A percentile compares a stretch with the other conserved stretches of the same genome.
These are phyloP conservation scores for Biston betularia DNA, from an alignment of 2,888 invertebrate species.

Conservation along the genomic window DNA sequence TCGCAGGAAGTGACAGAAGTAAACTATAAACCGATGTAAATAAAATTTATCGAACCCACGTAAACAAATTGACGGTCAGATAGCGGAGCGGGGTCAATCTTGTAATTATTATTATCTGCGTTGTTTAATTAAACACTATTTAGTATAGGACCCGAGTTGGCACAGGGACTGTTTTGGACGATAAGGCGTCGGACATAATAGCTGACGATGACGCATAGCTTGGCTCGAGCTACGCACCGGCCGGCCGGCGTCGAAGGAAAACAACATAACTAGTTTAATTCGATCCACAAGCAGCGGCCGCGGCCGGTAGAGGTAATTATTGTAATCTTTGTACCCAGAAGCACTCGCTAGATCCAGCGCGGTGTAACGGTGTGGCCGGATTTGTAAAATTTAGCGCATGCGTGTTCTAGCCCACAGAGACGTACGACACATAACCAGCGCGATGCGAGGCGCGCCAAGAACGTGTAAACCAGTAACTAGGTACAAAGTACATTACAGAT, in stretches of 20 bases:
- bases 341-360: conserved; percentile 56
- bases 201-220: conserved; percentile 44
- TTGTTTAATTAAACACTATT: conserved; percentile 50
- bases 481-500: conserved; percentile 8
- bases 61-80: conserved; percentile 57
- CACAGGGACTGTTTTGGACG: conserved; percentile 43
- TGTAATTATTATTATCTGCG: conserved; percentile 55
- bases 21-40: conserved; percentile 3
- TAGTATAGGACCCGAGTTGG: conserved; percentile 46
- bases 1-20: neutral
- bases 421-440: conserved; percentile 53
- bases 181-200: conserved; percentile 48
- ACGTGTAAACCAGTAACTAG: conserved; percentile 30
- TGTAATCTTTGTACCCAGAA: conserved; percentile 55
- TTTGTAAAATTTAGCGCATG: conserved; percentile 61
- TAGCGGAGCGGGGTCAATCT: conserved; percentile 53
- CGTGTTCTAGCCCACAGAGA: conserved; percentile 51
- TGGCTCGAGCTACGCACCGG: conserved; percentile 42
- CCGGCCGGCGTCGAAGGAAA: conserved; percentile 44
- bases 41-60: conserved; percentile 53
- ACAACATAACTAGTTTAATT: conserved; percentile 45
- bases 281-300: conserved; percentile 39
- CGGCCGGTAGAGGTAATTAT: conserved; percentile 53
- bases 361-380: conserved; percentile 61
- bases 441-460: conserved; percentile 31